Conservation (phyloP, 2,113 vertebrate genomes). For the Eubucco bourcierii region DNA sequence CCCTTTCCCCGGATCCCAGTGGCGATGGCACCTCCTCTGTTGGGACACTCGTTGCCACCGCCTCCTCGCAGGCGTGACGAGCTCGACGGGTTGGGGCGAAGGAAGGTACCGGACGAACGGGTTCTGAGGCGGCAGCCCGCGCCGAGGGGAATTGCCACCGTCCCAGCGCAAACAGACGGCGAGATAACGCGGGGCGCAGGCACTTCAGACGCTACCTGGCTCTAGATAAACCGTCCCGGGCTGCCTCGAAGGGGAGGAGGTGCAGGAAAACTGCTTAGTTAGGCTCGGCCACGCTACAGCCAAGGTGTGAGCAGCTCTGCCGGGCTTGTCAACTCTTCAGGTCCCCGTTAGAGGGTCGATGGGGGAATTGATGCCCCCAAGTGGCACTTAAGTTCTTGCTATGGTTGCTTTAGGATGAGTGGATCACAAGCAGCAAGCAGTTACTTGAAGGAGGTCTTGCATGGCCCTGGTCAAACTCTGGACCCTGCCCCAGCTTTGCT, state of each 20-base stretch:
- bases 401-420: not conserved
- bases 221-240: not conserved
- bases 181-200: not conserved
- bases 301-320: not conserved
- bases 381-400: not conserved
- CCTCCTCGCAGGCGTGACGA: not conserved
- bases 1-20: not conserved
- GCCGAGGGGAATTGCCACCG: not conserved
- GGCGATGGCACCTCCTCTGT: not conserved
- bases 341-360: not conserved
- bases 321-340: accelerated
- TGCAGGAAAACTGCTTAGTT: accelerated
- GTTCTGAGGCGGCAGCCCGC: not conserved
- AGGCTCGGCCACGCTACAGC: not conserved
- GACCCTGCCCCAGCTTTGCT: not conserved
- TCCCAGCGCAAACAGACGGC: not conserved
- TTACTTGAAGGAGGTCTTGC: not conserved
- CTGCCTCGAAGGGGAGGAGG: accelerated
- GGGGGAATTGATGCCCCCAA: too few species aligned
- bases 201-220: not conserved
- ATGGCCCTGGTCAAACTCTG: too few species aligned
- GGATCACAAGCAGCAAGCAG: not conserved
- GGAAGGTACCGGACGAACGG: slow-evolving; percentile 29
- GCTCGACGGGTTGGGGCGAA: not conserved
- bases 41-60: not conserved